phyloP scores from a whole-genome alignment of 2,888 invertebrate species.

The Acrobasis suavella region DNA sequence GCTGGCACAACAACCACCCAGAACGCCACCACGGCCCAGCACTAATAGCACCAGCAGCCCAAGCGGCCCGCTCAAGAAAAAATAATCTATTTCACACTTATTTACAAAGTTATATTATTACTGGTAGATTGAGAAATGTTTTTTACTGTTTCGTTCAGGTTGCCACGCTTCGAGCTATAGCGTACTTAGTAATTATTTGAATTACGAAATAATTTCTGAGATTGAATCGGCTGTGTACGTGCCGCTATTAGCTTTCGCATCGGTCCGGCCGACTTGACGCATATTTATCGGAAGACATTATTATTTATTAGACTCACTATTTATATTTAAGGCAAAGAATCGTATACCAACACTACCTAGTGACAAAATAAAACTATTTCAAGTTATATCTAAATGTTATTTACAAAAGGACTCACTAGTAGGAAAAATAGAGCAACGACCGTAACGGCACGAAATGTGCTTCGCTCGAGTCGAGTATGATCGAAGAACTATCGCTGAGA shows the following conservation, averaged over 20 bases:
- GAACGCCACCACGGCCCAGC: slow-evolving; percentile 23
- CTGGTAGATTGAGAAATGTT: slow-evolving; percentile 53
- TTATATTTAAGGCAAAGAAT: slow-evolving; percentile 20
- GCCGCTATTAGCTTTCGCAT: slow-evolving; percentile 55
- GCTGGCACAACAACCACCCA: slow-evolving; percentile 27
- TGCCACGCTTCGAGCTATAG: slow-evolving; percentile 51
- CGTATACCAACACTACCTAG: slow-evolving; percentile 60
- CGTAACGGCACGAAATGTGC: slow-evolving; percentile 76
- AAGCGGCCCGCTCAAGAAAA: slow-evolving; percentile 37
- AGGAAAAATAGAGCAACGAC: slow-evolving; percentile 74
- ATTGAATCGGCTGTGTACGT: slow-evolving; percentile 59
- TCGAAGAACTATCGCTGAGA: slow-evolving; percentile 37
- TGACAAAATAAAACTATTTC: slow-evolving; percentile 57
- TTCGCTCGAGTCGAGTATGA: slow-evolving; percentile 53
- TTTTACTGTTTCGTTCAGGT: slow-evolving; percentile 48
- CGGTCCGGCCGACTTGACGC: slow-evolving; percentile 45
- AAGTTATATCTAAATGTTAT: slow-evolving; percentile 67
- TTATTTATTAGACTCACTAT: slow-evolving; percentile 37
- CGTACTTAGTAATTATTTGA: slow-evolving; percentile 61
- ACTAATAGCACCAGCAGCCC: not conserved
- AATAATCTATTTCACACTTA: slow-evolving; percentile 51
- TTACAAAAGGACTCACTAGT: slow-evolving; percentile 78
- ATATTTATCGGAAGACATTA: slow-evolving; percentile 44
- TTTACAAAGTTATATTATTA: slow-evolving; percentile 49
- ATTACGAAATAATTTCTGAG: slow-evolving; percentile 62